These are phyloP conservation scores for Conus canariensis DNA, from an alignment of 2,888 invertebrate genomes.

Conservation along the genomic window DNA sequence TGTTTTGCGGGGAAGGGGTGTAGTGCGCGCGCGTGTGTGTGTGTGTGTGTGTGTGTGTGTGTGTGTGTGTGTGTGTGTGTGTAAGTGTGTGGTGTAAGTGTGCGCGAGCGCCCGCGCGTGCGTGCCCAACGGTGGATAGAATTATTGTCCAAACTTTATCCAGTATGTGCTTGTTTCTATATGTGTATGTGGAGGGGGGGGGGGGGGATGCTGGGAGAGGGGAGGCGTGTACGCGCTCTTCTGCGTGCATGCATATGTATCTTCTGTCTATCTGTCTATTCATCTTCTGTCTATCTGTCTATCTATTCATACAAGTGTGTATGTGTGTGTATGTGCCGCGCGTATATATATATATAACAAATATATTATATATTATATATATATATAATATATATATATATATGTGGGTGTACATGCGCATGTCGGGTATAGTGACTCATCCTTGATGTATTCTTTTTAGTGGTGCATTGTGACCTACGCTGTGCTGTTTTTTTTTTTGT, in stretches of 20 bases:
- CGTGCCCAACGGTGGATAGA: neutral
- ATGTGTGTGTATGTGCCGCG: neutral
- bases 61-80: neutral
- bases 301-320: neutral
- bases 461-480: too few relatives aligned
- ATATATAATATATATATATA: neutral
- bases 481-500: too few relatives aligned
- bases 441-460: too few relatives aligned
- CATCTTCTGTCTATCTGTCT: neutral
- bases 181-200: neutral
- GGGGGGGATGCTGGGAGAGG: too few relatives aligned
- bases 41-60: neutral
- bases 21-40: neutral
- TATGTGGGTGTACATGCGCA: neutral
- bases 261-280: neutral
- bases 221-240: neutral
- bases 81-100: neutral
- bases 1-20: neutral
- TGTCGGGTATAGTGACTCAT: neutral
- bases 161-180: neutral
- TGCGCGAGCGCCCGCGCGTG: neutral
- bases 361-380: neutral
- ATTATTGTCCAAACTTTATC: too few relatives aligned
- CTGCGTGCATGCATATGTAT: neutral
- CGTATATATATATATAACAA: neutral